A percentile compares a stretch with the other conserved stretches of the same genome.
Conservation (phyloP, 2,888 invertebrate genomes). For the Drosophila mercatorum region DNA sequence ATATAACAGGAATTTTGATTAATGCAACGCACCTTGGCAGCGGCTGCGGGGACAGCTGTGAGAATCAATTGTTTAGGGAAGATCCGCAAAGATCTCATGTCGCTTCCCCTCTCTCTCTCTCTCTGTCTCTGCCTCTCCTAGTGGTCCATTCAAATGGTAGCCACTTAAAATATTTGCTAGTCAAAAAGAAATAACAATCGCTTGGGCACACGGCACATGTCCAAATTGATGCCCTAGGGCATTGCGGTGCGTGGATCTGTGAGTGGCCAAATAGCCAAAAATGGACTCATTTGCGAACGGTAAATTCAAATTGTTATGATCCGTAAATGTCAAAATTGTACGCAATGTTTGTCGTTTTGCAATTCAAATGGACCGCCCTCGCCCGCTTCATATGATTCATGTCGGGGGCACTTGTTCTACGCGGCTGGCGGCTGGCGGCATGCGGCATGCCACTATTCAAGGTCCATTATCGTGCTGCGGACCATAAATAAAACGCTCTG, state of each 20-base stretch:
- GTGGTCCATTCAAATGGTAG: constrained; percentile 52
- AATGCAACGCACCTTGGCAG: constrained; percentile 77
- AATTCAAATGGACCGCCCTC: constrained; percentile 48
- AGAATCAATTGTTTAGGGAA: constrained; percentile 21
- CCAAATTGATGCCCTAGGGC: constrained; percentile 84
- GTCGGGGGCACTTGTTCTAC: constrained; percentile 45
- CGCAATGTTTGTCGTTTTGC: constrained; percentile 48
- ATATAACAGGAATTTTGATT: constrained; percentile 74
- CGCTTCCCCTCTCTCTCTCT: background rate
- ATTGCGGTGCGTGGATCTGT: constrained; percentile 44
- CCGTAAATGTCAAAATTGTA: constrained; percentile 84
- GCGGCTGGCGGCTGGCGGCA: constrained; percentile 35
- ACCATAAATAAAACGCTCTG: constrained; percentile 47
- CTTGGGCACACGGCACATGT: constrained; percentile 68
- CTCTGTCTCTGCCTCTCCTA: background rate
- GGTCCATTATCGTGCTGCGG: constrained; percentile 58
- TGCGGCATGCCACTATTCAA: constrained; percentile 43
- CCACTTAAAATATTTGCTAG: constrained; percentile 74
- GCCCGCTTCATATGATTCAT: constrained; percentile 40
- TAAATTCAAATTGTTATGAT: constrained; percentile 84
- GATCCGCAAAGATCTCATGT: constrained; percentile 11
- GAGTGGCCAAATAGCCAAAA: constrained; percentile 57
- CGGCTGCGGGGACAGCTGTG: constrained; percentile 40
- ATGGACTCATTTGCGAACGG: constrained; percentile 76
- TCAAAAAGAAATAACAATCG: constrained; percentile 46